These are phyloP conservation scores for Liodrosophila aerea DNA, from an alignment of 2,888 invertebrate genomes.

Conservation along the genomic window DNA sequence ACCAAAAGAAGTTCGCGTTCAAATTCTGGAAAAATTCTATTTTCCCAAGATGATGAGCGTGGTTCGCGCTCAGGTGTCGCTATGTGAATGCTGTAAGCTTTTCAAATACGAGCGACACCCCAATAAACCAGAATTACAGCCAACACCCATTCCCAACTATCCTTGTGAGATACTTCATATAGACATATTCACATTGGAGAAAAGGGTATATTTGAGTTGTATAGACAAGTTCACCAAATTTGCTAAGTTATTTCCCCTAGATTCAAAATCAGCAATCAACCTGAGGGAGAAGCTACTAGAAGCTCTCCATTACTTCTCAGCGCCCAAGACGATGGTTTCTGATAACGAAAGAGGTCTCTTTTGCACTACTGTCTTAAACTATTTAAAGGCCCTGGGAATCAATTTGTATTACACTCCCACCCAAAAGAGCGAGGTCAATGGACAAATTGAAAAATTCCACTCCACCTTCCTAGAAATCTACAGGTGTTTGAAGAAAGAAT, in stretches of 20 bases:
- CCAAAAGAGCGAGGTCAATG: conserved; percentile 12
- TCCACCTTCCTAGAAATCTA: conserved; percentile 3
- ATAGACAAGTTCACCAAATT: not conserved
- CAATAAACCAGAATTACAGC: conserved; percentile 9
- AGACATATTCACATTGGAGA: not conserved
- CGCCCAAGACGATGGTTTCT: not conserved
- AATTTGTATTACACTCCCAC: conserved; percentile 4
- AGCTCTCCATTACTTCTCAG: conserved; percentile 5
- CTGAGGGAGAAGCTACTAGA: not conserved
- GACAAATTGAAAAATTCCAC: conserved; percentile 2
- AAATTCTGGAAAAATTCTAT: conserved; percentile 16
- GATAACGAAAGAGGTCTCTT: not conserved
- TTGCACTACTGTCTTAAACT: conserved; percentile 6
- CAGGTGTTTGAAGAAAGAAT: not conserved
- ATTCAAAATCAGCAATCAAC: conserved; percentile 3
- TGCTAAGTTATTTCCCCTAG: not conserved
- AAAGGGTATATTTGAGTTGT: not conserved
- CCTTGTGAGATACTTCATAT: too few relatives aligned
- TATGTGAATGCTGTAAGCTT: conserved; percentile 8
- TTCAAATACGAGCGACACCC: conserved; percentile 13
- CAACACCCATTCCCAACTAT: not conserved
- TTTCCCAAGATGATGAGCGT: conserved; percentile 8
- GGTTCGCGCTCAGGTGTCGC: conserved; percentile 2
- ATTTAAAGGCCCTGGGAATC: not conserved
- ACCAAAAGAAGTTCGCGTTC: conserved; percentile 1